Conservation (phyloP, 2,113 vertebrate genomes). For the Myotis davidii region DNA sequence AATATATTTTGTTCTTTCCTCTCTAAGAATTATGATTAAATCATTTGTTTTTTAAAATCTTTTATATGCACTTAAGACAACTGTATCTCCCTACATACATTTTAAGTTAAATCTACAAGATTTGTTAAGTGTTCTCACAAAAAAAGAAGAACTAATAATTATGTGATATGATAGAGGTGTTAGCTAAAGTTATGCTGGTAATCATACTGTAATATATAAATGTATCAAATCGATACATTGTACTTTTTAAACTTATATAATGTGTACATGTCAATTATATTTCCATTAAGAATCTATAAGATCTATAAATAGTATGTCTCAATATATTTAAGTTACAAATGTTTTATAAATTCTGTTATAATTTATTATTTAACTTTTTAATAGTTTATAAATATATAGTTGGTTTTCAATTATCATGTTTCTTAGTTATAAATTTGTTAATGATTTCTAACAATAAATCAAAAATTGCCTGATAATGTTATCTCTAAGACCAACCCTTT, state of each 20-base stretch:
- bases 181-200: background rate
- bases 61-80: background rate
- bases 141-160: background rate
- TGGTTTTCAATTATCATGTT: background rate
- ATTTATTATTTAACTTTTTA: background rate
- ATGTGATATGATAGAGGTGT: background rate
- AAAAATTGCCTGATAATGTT: background rate
- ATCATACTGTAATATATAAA: background rate
- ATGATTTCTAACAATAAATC: background rate
- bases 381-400: background rate
- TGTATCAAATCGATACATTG: background rate
- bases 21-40: background rate
- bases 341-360: background rate
- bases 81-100: background rate
- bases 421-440: background rate
- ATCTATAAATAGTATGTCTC: background rate
- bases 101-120: background rate
- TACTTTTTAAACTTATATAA: background rate
- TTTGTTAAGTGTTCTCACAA: background rate
- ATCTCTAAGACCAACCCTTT: background rate
- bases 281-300: background rate
- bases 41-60: background rate
- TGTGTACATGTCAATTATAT: background rate
- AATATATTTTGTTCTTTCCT: background rate
- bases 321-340: background rate